Evolutionary conservation across 2,888 invertebrate genomes (phyloP), one percentile per base, ranked within the genome.

Genomic region (Trachelus tabidus): DNA sequence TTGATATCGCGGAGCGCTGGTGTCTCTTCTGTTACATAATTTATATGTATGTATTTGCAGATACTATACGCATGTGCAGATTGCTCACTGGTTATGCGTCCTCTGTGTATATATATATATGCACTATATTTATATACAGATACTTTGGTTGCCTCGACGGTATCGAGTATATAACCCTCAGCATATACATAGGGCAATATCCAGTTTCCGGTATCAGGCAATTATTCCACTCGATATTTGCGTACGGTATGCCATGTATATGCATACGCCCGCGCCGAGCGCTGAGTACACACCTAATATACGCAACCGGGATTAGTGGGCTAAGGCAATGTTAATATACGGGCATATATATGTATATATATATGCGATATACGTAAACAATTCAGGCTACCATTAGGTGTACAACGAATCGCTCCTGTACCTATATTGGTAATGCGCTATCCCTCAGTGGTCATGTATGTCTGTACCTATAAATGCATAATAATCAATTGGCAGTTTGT

Each of bases 211-310:
- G 75, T 77, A 81, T 80, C 80, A 37, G 79, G 73, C 80, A 81
- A 81, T 81, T 81, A 80, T 81, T 81, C 75, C 77, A 76, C 79
- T 81, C 75, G 80, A 81, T 77, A 80, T 81, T 80, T 56, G 56
- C 56, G 56, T 56, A 56, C 56, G 56, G 56, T 56, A 56, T 56
- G 56, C 56, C 56, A 56, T 56, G 56, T 56, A 56, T 56, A 56
- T 56, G 56, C 23, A 56, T 56, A 23, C 56, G 56, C 56, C 56
- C 56, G 56, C 56, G 56, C 56, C 23, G 56, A 56, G 56, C 56
- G 56, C 15, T 56, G 56, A 56, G 56, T 56, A 56, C 56, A 23
- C 56, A 56, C 56, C 56, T 56, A 56, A 56, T 56, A 56, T 56
- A 23, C 56, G 23, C 56, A 56, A 56, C 56, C 56, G 56, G 56